Conservation (phyloP, 2,113 vertebrate genomes). For the Oreochromis niloticus region DNA sequence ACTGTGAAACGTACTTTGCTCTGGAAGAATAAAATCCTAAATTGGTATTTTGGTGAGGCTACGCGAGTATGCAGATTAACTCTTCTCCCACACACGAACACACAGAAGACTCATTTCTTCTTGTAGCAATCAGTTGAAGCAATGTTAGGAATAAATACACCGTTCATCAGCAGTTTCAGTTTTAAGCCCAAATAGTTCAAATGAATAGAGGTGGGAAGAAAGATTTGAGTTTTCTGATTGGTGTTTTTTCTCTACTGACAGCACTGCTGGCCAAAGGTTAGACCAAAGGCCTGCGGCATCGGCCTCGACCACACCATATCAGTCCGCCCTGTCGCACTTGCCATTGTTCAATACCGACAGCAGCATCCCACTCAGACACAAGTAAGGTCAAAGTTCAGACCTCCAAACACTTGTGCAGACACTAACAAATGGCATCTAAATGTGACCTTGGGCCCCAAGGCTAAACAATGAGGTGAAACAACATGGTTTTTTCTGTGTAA, state of each 20-base stretch:
- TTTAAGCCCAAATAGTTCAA: neutral
- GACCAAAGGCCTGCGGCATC: slow-evolving; percentile 4
- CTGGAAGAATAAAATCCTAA: slow-evolving; percentile 29
- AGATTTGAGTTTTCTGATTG: neutral
- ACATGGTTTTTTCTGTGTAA: neutral
- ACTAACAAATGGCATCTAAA: slow-evolving; percentile 39
- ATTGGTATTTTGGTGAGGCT: slow-evolving; percentile 3
- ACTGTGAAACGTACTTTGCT: slow-evolving; percentile 24
- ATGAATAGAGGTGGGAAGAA: neutral
- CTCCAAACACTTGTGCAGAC: slow-evolving; percentile 20
- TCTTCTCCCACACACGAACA: neutral
- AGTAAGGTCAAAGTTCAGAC: slow-evolving; percentile 56
- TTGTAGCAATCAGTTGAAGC: neutral
- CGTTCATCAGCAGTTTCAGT: neutral
- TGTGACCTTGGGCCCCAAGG: slow-evolving; percentile 23
- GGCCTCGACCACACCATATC: neutral
- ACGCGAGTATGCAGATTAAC: neutral
- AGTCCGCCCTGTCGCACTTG: slow-evolving; percentile 11
- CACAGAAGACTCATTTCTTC: neutral
- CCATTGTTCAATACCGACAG: slow-evolving; percentile 58
- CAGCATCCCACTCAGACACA: slow-evolving; percentile 50
- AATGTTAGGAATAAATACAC: neutral
- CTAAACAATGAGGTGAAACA: slow-evolving; percentile 27
- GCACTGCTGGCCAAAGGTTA: neutral
- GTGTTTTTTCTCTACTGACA: neutral